phyloP scores from a whole-genome alignment of 2,113 vertebrate genomes.

The Carassius carassius region DNA sequence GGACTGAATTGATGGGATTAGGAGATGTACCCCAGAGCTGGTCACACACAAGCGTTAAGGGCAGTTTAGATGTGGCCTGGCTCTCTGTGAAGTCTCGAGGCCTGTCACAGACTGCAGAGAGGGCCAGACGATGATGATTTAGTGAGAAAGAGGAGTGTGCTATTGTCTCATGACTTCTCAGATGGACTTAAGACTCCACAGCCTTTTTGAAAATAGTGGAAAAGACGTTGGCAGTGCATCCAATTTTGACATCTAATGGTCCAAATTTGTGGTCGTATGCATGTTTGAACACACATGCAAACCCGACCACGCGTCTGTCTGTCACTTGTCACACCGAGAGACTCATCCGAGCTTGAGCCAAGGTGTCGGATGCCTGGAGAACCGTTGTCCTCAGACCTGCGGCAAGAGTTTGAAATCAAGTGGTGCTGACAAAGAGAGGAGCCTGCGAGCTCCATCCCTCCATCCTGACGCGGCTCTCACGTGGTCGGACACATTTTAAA shows the following conservation, averaged over 20 bases:
- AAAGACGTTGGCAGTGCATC: not conserved
- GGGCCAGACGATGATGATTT: slow-evolving; percentile 2
- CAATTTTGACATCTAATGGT: not conserved
- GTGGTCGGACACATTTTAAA: slow-evolving; percentile 64
- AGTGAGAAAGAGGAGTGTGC: not conserved
- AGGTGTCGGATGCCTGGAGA: slow-evolving; percentile 34
- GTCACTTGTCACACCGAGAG: slow-evolving; percentile 47
- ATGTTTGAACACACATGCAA: not conserved
- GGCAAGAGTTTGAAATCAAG: slow-evolving; percentile 66
- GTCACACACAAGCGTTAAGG: slow-evolving; percentile 54
- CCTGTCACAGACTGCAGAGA: slow-evolving; percentile 29
- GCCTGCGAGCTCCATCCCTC: slow-evolving; percentile 67
- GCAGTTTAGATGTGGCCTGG: slow-evolving; percentile 33
- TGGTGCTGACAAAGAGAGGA: slow-evolving; percentile 66
- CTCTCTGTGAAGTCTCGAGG: not conserved
- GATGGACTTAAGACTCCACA: slow-evolving; percentile 5
- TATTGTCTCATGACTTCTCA: not conserved
- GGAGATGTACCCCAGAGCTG: slow-evolving; percentile 67
- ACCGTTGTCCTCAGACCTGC: slow-evolving; percentile 15
- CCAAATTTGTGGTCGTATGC: not conserved
- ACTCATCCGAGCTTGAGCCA: slow-evolving; percentile 35
- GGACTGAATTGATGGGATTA: slow-evolving; percentile 74
- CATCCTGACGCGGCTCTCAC: slow-evolving; percentile 53
- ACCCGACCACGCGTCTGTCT: slow-evolving; percentile 12
- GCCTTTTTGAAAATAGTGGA: not conserved